phyloP scores from a whole-genome alignment of 2,888 invertebrate species.

The Steromphala cineraria region DNA sequence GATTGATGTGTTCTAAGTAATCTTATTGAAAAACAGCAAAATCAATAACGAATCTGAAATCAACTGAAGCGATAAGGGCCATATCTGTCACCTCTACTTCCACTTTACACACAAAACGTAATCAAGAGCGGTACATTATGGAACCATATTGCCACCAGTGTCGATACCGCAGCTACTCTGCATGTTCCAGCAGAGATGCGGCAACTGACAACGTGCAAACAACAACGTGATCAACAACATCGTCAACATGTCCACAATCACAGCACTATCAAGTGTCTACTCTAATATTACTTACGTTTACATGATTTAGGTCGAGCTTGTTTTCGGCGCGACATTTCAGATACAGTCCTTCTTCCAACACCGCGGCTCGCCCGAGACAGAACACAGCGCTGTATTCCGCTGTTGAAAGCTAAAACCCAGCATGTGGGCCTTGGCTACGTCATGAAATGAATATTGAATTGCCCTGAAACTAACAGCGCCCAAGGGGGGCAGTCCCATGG shows the following conservation, averaged over 20 bases:
- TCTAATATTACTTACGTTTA: conserved; percentile 58
- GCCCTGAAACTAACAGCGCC: conserved; percentile 60
- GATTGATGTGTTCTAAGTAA: too few relatives aligned
- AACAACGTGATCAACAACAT: too few relatives aligned
- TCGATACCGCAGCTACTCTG: too few relatives aligned
- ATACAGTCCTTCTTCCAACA: background rate
- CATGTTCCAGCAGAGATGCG: too few relatives aligned
- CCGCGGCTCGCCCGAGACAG: conserved; percentile 13
- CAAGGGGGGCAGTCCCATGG: conserved; percentile 60
- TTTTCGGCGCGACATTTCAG: conserved; percentile 62
- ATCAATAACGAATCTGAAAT: too few relatives aligned
- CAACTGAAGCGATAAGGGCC: too few relatives aligned
- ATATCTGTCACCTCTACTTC: too few relatives aligned
- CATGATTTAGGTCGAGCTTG: conserved; percentile 63
- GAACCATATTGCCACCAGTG: too few relatives aligned
- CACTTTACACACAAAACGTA: too few relatives aligned
- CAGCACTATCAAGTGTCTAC: conserved; percentile 2
- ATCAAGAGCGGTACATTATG: too few relatives aligned
- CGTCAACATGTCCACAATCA: background rate
- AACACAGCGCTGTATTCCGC: conserved; percentile 31
- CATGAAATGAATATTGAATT: conserved; percentile 68
- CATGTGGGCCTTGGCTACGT: conserved; percentile 56
- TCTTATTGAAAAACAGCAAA: too few relatives aligned
- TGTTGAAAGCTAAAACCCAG: conserved; percentile 52
- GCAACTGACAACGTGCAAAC: too few relatives aligned